Evolutionary conservation across 2,888 invertebrate species (phyloP), one percentile per base, ranked within the genome.

Genomic region (Eupithecia tripunctaria): DNA sequence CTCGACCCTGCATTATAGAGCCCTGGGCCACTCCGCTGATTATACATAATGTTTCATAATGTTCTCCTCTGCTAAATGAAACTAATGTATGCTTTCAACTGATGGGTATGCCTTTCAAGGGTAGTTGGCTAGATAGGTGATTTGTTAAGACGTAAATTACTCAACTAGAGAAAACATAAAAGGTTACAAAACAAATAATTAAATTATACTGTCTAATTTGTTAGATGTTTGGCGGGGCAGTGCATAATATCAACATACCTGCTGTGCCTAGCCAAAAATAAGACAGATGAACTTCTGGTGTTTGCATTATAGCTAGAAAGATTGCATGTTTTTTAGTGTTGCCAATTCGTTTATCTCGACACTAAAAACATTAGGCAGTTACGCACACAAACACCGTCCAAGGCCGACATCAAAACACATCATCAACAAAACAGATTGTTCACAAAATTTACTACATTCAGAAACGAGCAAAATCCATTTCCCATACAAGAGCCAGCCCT

Each of bases 1-100:
- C 85, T 82, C 83, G 86, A 88, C 86, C 87, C 83, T 80, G 76
- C 75, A 76, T 74, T 72, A 72, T 63, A 41, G 67, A 67, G 67
- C 65, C 68, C 68, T 68, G 47, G 41, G 71, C 74, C 69, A 56
- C 60, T 71, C 62, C 29, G 65, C 70, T 70, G 60, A 70, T 72
- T 66, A 70, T 62, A 67, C 60, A 71, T 75, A 76, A 77, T 73
- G 68, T 63, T 68, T 56, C 68, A 68, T 77, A 75, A 70, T 73
- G 67, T 69, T 71, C 67, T 71, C 59, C 67, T 68, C 38, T 59
- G 60, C 56, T 60, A 56, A 51, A 78, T 76, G 71, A 64, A 67
- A 66, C 41, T 25, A 69, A 67, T 71, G 36, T 27, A 41, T 73
- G 69, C 66, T 59, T 59, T 51, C 36, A 63, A 41, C 29, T 32